Conservation (phyloP, 2,113 vertebrate species). For the Brienomyrus longianalis region DNA sequence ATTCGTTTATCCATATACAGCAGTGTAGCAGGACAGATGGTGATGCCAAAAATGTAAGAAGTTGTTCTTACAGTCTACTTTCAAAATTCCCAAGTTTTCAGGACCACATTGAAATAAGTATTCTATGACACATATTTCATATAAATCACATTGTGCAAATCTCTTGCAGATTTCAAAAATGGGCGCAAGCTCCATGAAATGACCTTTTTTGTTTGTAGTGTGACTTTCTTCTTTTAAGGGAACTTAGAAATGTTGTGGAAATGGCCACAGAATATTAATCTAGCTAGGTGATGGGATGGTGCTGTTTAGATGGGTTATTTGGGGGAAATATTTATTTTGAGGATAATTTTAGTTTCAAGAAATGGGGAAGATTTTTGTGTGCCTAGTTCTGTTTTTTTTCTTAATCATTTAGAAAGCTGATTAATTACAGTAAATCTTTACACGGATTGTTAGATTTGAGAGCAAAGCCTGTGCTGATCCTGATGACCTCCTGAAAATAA, state of each 20-base stretch:
- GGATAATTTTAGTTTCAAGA: not conserved
- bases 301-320: conserved; percentile 2
- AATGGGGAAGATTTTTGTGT: not conserved
- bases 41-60: not conserved
- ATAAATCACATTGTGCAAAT: not conserved
- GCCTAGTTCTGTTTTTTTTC: not conserved
- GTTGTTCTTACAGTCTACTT: not conserved
- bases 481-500: not conserved
- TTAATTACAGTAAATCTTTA: not conserved
- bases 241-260: not conserved
- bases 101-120: not conserved
- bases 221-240: not conserved
- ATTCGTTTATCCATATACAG: not conserved
- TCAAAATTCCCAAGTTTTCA: not conserved
- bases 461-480: not conserved
- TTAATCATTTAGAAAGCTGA: not conserved
- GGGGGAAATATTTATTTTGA: conserved; percentile 8
- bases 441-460: not conserved
- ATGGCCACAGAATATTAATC: not conserved
- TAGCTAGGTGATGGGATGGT: too few relatives aligned
- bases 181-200: not conserved
- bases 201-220: not conserved
- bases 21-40: not conserved
- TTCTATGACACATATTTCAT: not conserved
- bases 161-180: not conserved